Base-by-base conservation (phyloP, 2,113 vertebrate species). In the Nycticorax nycticorax region DNA sequence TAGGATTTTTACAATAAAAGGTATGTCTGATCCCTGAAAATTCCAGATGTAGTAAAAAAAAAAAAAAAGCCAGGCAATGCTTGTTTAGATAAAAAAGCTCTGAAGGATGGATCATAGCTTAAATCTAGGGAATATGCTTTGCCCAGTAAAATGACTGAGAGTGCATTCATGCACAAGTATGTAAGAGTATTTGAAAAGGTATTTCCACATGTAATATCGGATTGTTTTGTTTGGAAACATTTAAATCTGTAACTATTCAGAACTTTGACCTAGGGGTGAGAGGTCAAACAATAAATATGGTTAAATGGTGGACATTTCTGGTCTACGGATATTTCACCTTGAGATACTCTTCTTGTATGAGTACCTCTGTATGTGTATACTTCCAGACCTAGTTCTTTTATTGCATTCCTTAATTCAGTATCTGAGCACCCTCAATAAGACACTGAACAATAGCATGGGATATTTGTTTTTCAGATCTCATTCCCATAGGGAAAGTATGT, bases 231-330 rank as follows among this genome's bases (percentile, higher is more conserved):
- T 89, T 92, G 53, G 76, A 92, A 91, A 76, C 69, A 88, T 95
- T 83, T 39, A 88, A 93, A 91, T 67, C 85, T 55, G 77, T 57
- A 67, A 76, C 66, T 96, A 69, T 88, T 95, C 67, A 74, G 94
- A 90, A 92, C 93, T 95, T 95, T 92, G 93, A 96, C 96, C 93
- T 83, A 28, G 41, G 55, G 91, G 93, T 93, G 82, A 96, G 47
- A 95, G 93, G 94, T 94, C 94, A 80, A 89, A 94, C 86, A 95
- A 97, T 97, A 96, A 97, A 96, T 93, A 94, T n/a, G 37, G 41
- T 79, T 95, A 85, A 89, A 87, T 89, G 73, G 69, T 68, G 52
- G 76, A 45, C 14, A 57, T 86, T 95, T 84, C 92, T 96, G 48
- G 18, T 82, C 56, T 62, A 23, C 3, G 2, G 35, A 56, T 75